Percentiles rank a stretch among this genome's conserved stretches.
phyloP scores from a whole-genome alignment of 2,113 vertebrate species.

The Vireo altiloquus region DNA sequence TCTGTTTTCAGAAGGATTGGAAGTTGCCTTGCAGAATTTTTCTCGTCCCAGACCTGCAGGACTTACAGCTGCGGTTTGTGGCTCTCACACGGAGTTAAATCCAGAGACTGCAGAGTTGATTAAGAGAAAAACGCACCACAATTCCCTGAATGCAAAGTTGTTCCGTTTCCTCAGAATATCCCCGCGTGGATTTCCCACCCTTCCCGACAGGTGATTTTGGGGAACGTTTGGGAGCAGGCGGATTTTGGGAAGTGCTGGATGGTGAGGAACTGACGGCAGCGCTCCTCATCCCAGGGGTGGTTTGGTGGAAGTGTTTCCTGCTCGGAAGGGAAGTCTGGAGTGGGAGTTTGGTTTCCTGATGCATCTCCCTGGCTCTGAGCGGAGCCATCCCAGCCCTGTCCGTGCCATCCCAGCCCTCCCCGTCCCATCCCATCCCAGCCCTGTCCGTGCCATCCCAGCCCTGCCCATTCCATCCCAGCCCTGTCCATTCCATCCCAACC shows the following conservation, averaged over 20 bases:
- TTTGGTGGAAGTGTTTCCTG: rapidly evolving
- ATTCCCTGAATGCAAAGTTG: not conserved
- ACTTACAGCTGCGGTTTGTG: rapidly evolving
- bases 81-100: not conserved
- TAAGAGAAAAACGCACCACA: rapidly evolving
- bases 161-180: rapidly evolving
- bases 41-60: not conserved
- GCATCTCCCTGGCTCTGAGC: rapidly evolving
- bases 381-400: rapidly evolving
- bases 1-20: not conserved
- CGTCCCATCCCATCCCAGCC: too few species aligned
- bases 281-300: rapidly evolving
- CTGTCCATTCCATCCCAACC: too few species aligned
- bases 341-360: rapidly evolving
- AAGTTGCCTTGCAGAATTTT: not conserved
- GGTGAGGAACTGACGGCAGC: not conserved
- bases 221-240: rapidly evolving
- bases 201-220: rapidly evolving
- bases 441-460: too few species aligned
- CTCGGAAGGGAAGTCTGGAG: not conserved
- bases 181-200: rapidly evolving
- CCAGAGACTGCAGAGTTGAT: not conserved
- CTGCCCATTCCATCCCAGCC: too few species aligned
- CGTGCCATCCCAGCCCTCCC: too few species aligned
- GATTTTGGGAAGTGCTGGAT: rapidly evolving